Evolutionary conservation across 2,888 invertebrate genomes (phyloP).

Genomic region (Amphipoea lucens): DNA sequence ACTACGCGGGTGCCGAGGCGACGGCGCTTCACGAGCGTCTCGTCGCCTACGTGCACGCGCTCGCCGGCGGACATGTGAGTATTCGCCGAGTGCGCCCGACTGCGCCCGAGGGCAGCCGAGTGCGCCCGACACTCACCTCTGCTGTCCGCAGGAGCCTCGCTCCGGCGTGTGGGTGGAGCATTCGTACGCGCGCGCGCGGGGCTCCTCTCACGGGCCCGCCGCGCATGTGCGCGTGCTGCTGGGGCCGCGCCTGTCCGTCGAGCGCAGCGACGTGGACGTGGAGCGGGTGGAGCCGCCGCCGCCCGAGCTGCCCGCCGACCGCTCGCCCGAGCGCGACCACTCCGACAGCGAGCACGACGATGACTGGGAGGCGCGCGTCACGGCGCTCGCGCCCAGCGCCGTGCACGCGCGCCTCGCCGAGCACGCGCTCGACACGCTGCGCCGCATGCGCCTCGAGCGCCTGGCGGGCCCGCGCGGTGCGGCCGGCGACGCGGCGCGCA

Average conservation of each 20-base stretch:
- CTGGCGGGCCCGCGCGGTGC: constrained; percentile 61
- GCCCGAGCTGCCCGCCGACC: constrained; percentile 53
- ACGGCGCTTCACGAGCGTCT: constrained; percentile 79
- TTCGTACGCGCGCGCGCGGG: constrained; percentile 81
- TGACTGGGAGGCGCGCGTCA: constrained; percentile 76
- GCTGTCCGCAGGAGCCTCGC: constrained; percentile 64
- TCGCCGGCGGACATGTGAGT: constrained; percentile 74
- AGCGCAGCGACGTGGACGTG: constrained; percentile 58
- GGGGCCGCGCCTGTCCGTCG: constrained; percentile 60
- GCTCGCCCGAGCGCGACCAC: constrained; percentile 46
- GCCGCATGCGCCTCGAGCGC: constrained; percentile 73
- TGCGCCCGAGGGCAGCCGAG: background rate
- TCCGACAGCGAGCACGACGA: constrained; percentile 57
- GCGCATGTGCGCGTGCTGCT: constrained; percentile 72
- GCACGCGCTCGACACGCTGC: constrained; percentile 69
- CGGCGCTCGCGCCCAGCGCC: constrained; percentile 72
- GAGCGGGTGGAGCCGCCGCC: constrained; percentile 50
- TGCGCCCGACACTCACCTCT: background rate
- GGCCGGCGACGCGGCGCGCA: constrained; percentile 63
- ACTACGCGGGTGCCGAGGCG: constrained; percentile 48
- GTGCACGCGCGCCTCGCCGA: constrained; percentile 74
- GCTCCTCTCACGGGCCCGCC: constrained; percentile 64
- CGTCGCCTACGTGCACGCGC: constrained; percentile 79
- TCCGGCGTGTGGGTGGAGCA: constrained; percentile 84
- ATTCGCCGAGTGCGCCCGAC: constrained; percentile 60